A percentile compares a stretch with the other conserved stretches of the same genome.
These are phyloP conservation scores for Corythornis madagascariensis DNA, from an alignment of 2,113 vertebrate genomes.

Conservation along the genomic window DNA sequence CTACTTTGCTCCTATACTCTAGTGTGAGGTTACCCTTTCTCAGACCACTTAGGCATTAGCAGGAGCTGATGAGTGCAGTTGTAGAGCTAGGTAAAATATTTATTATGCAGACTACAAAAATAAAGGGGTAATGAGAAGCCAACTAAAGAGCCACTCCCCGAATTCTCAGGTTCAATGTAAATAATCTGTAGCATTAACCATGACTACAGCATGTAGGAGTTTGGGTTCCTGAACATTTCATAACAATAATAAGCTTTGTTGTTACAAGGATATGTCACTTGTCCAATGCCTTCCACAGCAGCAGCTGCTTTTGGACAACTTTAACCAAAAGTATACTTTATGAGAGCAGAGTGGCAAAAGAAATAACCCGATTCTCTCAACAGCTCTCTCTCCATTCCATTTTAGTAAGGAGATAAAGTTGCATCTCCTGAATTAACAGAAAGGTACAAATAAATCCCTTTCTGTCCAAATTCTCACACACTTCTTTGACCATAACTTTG, in stretches of 20 bases:
- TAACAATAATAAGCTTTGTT: background rate
- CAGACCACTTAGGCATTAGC: background rate
- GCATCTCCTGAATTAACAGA: background rate
- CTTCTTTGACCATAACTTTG: background rate
- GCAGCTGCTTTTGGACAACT: background rate
- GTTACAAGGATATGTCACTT: background rate
- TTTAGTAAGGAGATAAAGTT: background rate
- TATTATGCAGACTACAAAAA: background rate
- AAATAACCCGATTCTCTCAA: background rate
- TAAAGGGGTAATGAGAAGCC: background rate
- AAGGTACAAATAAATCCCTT: background rate
- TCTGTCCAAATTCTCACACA: background rate
- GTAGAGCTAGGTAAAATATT: background rate
- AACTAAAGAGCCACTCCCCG: background rate
- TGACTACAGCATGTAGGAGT: background rate
- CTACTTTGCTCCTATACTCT: background rate
- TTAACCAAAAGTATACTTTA: background rate
- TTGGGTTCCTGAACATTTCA: background rate
- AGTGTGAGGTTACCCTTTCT: background rate
- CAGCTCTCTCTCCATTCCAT: background rate
- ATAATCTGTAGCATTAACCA: background rate
- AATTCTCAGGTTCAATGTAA: no score
- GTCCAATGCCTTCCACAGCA: background rate
- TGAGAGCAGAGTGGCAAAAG: background rate
- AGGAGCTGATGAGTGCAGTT: background rate